A percentile compares a stretch with the other conserved stretches of the same genome.
These are phyloP conservation scores for Zoanthus sociatus DNA, from an alignment of 92 coral and sea anemone species.

Conservation along the genomic window DNA sequence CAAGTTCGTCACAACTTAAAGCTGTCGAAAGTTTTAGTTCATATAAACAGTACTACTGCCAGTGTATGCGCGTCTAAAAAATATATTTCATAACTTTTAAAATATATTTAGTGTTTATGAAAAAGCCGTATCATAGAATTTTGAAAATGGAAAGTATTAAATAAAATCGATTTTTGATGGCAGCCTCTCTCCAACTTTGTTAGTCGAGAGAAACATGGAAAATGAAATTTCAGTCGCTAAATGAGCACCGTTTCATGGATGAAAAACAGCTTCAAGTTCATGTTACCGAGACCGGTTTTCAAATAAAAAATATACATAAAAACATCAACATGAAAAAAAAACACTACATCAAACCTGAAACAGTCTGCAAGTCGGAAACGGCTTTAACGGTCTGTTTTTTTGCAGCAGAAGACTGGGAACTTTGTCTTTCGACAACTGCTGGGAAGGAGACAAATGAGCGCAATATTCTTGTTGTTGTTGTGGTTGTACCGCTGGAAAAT, in stretches of 20 bases:
- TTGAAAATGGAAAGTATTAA: too few relatives aligned
- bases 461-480: not conserved
- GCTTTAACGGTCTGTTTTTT: not conserved
- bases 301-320: not conserved
- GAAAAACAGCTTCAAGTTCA: not conserved
- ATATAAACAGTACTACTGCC: too few relatives aligned
- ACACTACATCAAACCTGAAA: slow-evolving; percentile 20
- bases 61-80: too few relatives aligned
- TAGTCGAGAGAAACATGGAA: not conserved
- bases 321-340: not conserved
- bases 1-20: too few relatives aligned
- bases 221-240: not conserved
- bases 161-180: too few relatives aligned
- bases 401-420: slow-evolving; percentile 3
- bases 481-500: not conserved
- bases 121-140: too few relatives aligned
- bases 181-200: not conserved
- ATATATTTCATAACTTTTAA: too few relatives aligned
- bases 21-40: too few relatives aligned
- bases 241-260: not conserved
- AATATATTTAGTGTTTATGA: too few relatives aligned
- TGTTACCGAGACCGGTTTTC: not conserved
- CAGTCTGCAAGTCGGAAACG: slow-evolving; percentile 7
- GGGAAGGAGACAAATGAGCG: not conserved
- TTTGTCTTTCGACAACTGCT: slow-evolving; percentile 16